phyloP scores from a whole-genome alignment of 2,888 invertebrate species.

The Stenoptilia bipunctidactyla region DNA sequence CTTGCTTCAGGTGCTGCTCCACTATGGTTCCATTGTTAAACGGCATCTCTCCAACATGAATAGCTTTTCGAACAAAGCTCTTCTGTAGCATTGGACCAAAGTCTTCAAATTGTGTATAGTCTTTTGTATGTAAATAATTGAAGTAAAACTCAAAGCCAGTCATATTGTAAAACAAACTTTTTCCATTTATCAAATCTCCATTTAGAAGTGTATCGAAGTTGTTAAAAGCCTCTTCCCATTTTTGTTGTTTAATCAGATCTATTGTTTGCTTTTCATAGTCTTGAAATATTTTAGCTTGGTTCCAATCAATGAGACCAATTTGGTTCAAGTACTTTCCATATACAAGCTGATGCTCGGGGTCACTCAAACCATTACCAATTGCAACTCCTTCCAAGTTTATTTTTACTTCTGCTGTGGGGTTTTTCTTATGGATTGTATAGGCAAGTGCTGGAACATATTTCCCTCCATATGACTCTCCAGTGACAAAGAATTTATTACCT shows the following conservation, averaged over 20 bases:
- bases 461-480: conserved; percentile 93
- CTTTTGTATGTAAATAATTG: conserved; percentile 77
- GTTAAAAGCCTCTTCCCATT: conserved; percentile 79
- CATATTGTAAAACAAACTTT: conserved; percentile 77
- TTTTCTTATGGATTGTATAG: conserved; percentile 78
- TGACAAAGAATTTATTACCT: conserved; percentile 83
- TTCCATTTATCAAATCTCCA: conserved; percentile 71
- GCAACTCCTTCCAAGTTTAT: conserved; percentile 80
- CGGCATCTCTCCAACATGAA: conserved; percentile 87
- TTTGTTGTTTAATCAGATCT: conserved; percentile 71
- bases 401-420: conserved; percentile 73
- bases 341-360: conserved; percentile 81
- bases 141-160: conserved; percentile 84
- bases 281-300: conserved; percentile 72
- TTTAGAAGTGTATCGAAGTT: conserved; percentile 80
- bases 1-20: conserved; percentile 77
- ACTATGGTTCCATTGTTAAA: conserved; percentile 77
- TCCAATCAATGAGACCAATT: conserved; percentile 77
- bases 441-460: conserved; percentile 82
- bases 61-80: conserved; percentile 74
- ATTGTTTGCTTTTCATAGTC: conserved; percentile 70
- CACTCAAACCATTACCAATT: conserved; percentile 86
- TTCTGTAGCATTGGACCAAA: conserved; percentile 76
- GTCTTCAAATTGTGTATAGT: conserved; percentile 57
- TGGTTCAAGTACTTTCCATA: conserved; percentile 87